Conservation (phyloP, 2,797 vertebrate genomes). For the Echeneis naucrates region DNA sequence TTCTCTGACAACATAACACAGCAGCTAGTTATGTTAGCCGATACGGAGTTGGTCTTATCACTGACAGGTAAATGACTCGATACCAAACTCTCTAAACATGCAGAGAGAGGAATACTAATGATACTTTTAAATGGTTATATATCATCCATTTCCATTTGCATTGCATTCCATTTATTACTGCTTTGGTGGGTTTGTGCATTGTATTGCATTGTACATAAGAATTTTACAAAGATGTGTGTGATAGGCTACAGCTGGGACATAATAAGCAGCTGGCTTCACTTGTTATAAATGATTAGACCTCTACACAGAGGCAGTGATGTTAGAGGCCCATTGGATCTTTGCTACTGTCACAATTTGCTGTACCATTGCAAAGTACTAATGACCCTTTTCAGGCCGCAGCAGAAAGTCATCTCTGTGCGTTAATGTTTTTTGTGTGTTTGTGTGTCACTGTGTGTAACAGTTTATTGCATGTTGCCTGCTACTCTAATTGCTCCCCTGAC, state of each 20-base stretch:
- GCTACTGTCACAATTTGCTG: conserved; percentile 8
- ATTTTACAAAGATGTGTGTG: not conserved
- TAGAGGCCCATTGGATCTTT: not conserved
- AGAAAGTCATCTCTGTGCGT: not conserved
- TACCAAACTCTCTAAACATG: no score
- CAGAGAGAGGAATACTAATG: no score
- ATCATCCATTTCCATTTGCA: no score
- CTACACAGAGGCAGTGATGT: conserved; percentile 3
- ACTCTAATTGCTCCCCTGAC: conserved; percentile 33
- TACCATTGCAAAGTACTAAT: not conserved
- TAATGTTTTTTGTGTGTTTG: not conserved
- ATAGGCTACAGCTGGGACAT: not conserved
- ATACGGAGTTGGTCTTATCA: not conserved
- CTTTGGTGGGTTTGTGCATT: no score
- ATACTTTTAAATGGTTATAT: not conserved
- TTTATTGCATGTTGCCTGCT: conserved; percentile 4
- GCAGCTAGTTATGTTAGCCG: not conserved
- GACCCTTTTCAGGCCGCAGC: not conserved
- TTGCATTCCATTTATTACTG: no score
- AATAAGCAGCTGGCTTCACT: not conserved
- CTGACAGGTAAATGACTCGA: not conserved
- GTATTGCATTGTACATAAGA: not conserved
- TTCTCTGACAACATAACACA: not conserved
- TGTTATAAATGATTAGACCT: not conserved
- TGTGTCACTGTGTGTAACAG: not conserved